Percentiles rank a stretch among this genome's conserved stretches.
Evolutionary conservation across 64 coral and sea anemone species (phyloP).

Genomic region (Montipora cactus): DNA sequence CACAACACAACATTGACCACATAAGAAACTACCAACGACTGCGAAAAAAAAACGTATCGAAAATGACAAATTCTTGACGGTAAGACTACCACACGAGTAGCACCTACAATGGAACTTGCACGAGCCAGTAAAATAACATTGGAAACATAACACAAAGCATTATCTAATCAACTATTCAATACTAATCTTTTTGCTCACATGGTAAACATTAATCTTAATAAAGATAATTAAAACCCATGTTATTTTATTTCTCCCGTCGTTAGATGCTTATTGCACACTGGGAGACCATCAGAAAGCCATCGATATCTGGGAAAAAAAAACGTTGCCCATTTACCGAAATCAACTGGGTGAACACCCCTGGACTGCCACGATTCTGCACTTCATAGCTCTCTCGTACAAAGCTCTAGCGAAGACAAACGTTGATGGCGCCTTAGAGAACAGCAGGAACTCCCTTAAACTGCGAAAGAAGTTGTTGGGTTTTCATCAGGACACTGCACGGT

Average conservation of each 20-base stretch:
- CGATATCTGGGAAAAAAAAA: neutral
- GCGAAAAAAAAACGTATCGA: no score
- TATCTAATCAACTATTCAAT: no score
- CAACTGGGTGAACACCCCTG: slow-evolving; percentile 58
- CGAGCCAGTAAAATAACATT: no score
- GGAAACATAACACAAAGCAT: no score
- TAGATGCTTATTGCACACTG: neutral
- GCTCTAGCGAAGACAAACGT: neutral
- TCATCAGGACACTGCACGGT: slow-evolving; percentile 59
- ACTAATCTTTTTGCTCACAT: no score
- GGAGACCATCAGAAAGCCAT: neutral
- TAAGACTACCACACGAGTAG: neutral
- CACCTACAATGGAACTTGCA: no score
- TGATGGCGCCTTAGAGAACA: slow-evolving; percentile 22
- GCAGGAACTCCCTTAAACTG: neutral
- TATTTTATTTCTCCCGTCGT: neutral
- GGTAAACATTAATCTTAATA: no score
- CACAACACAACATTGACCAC: no score
- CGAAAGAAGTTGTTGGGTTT: slow-evolving; percentile 43
- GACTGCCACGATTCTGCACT: slow-evolving; percentile 29
- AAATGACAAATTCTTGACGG: no score
- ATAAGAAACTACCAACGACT: no score
- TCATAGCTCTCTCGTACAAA: slow-evolving; percentile 14
- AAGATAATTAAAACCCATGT: neutral
- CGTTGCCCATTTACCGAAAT: slow-evolving; percentile 29